Base-by-base conservation (phyloP, 2,113 vertebrate genomes). In the Melanostigma gelatinosum region DNA sequence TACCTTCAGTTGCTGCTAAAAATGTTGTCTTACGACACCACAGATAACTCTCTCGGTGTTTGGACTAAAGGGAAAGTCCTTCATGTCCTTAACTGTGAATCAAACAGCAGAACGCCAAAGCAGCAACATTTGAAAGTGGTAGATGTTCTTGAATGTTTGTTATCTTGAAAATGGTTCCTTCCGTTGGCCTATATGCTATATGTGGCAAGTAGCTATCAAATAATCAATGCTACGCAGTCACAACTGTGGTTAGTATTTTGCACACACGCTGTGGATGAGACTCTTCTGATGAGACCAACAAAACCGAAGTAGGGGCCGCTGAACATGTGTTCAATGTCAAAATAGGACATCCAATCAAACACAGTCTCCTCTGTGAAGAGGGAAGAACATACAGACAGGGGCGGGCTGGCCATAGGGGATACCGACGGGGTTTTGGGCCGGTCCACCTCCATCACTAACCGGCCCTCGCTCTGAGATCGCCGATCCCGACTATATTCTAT, bases 321-420 rank as follows among this genome's bases (percentile, higher is more conserved):
- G 60, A 75, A 24, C 55, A 32, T 60, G 40, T 62, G 40, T 3
- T 29, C 27, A 46, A 20, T 67, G 5, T 61, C 44, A 66, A 66
- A 71, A 70, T 29, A 79, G 42, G 60, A 29, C 32, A 20, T 24
- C 27, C 22, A 60, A 18, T 84, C 66, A 81, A 61, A 71, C 42
- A 63, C 44, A 63, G 55, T 36, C 61, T 46, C 27, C 34, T 64
- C 61, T 79, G 18, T 79, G 50, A 88, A 82, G 79, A 69, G 75
- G 46, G 13, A 50, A 64, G 36, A 52, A 72, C 24, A 4, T 4
- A 29, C 1, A 36, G 9, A 68, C 29, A 29, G 29, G 29, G 29
- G 29, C 29, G 29, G 29, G 29, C 29, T 29, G 29, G 29, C 29
- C 29, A 29, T 29, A 29, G 29, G 0, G 29, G 29, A 29, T 29